Evolutionary conservation across 2,888 invertebrate genomes (phyloP).

Genomic region (Campopleginae sp.): DNA sequence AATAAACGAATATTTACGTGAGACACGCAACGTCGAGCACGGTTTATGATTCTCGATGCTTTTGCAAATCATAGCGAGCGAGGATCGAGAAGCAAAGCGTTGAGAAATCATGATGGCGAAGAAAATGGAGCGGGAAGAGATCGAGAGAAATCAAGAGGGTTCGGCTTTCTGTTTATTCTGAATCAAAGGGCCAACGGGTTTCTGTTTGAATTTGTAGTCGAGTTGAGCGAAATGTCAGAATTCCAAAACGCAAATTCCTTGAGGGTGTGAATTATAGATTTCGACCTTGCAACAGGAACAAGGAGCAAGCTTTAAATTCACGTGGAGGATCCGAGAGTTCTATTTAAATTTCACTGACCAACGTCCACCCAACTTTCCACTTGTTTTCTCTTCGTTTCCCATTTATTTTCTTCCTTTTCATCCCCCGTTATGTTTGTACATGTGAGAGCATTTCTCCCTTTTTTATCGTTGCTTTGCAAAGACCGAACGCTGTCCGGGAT

Average conservation of each 20-base stretch:
- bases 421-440: background rate
- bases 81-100: background rate
- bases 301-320: background rate
- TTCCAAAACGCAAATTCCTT: background rate
- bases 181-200: constrained; percentile 7
- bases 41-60: constrained; percentile 15
- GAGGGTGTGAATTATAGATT: background rate
- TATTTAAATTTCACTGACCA: background rate
- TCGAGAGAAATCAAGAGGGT: background rate
- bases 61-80: background rate
- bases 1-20: constrained; percentile 22
- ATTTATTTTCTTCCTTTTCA: background rate
- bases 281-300: background rate
- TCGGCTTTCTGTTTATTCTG: background rate
- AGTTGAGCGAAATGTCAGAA: constrained; percentile 8
- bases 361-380: background rate
- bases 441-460: background rate
- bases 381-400: background rate
- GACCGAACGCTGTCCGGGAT: constrained; percentile 22
- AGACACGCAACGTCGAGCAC: constrained; percentile 36
- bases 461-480: constrained; percentile 20
- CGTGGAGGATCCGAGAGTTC: background rate
- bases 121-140: background rate
- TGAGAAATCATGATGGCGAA: background rate
- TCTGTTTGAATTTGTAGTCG: constrained; percentile 8